Conservation (phyloP, 2,888 invertebrate species). For the Polietes domitor region DNA sequence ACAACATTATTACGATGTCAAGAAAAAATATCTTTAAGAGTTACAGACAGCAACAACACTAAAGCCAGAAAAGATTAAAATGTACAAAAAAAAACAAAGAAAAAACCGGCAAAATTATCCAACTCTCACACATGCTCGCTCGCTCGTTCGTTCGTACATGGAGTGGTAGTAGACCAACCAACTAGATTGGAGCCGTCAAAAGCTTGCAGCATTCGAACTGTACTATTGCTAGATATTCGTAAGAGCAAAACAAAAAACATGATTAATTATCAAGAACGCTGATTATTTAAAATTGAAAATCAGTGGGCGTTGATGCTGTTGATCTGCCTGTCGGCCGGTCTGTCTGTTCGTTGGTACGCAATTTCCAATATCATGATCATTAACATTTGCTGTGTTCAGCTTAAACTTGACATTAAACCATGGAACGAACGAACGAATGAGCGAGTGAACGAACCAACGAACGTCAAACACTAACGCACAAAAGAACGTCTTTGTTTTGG, state of each 20-base stretch:
- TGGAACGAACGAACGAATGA: background rate
- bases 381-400: conserved; percentile 2
- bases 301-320: conserved; percentile 60
- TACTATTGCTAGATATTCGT: background rate
- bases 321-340: conserved; percentile 36
- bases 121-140: conserved; percentile 16
- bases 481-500: background rate
- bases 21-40: background rate
- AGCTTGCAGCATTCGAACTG: background rate
- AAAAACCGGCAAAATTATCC: conserved; percentile 29
- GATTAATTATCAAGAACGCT: conserved; percentile 57
- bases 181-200: conserved; percentile 4
- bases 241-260: too few species aligned
- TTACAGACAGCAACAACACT: conserved; percentile 1
- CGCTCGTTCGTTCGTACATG: background rate
- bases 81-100: conserved; percentile 15
- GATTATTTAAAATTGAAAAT: conserved; percentile 36
- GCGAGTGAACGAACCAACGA: background rate
- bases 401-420: conserved; percentile 63
- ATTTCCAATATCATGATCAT: conserved; percentile 60
- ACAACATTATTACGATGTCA: conserved; percentile 31
- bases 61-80: conserved; percentile 11
- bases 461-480: background rate
- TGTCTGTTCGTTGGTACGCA: background rate
- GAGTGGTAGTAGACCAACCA: background rate